Percentiles rank a stretch among this genome's conserved stretches.
Evolutionary conservation across 2,888 invertebrate genomes (phyloP).

Genomic region (Notocelia uddmanniana): DNA sequence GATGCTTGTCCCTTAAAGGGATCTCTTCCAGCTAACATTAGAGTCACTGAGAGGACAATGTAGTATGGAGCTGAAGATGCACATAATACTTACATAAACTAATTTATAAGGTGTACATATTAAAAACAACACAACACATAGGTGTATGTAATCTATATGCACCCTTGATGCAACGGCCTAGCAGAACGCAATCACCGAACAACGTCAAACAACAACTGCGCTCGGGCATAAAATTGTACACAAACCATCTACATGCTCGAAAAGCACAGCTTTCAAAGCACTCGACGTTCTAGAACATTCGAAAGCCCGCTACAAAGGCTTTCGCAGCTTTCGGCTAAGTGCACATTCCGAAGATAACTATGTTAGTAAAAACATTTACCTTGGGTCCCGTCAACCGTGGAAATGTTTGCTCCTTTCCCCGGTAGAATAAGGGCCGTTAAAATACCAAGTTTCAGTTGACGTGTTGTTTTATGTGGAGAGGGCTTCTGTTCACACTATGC

Average conservation of each 20-base stretch:
- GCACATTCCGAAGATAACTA: constrained; percentile 32
- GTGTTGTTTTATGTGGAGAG: constrained; percentile 18
- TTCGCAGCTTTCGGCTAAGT: constrained; percentile 23
- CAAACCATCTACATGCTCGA: constrained; percentile 17
- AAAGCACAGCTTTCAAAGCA: constrained; percentile 26
- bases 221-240: constrained; percentile 19
- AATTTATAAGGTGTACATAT: too few relatives aligned
- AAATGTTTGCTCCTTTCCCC: constrained; percentile 8
- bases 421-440: constrained; percentile 1
- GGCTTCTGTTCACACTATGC: constrained; percentile 21
- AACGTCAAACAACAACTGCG: background rate
- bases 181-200: constrained; percentile 3
- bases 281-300: constrained; percentile 17
- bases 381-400: constrained; percentile 12
- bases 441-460: constrained; percentile 20
- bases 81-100: too few relatives aligned
- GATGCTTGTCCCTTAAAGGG: too few relatives aligned
- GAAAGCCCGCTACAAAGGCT: constrained; percentile 26
- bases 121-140: too few relatives aligned
- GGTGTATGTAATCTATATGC: too few relatives aligned
- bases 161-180: background rate
- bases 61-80: too few relatives aligned
- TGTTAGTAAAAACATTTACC: constrained; percentile 32
- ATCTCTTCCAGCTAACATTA: too few relatives aligned
- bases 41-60: too few relatives aligned